These are phyloP conservation scores for Coronaproctus castanopsis DNA, from an alignment of 2,888 invertebrate species.

Conservation along the genomic window DNA sequence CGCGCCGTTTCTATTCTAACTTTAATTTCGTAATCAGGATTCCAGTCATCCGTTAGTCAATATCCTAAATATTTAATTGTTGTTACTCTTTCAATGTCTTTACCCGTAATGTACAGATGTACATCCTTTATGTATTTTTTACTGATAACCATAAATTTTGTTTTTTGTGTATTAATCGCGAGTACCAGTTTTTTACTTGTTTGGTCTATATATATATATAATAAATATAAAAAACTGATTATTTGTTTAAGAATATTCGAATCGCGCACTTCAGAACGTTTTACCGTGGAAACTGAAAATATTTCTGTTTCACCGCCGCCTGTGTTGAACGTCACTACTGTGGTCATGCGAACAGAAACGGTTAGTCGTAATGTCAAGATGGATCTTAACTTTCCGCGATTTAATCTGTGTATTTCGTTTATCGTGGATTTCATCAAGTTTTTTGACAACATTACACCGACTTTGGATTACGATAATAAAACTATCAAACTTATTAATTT, in stretches of 20 bases:
- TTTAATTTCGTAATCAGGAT: too few species aligned
- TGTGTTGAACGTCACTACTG: constrained; percentile 25
- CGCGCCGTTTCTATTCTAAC: too few species aligned
- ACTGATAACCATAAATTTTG: too few species aligned
- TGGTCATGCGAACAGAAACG: not conserved
- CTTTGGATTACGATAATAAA: not conserved
- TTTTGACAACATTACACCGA: constrained; percentile 26
- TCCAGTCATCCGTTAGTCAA: too few species aligned
- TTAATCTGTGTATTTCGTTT: constrained; percentile 55
- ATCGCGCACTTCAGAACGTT: constrained; percentile 1
- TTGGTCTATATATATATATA: too few species aligned
- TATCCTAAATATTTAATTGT: too few species aligned
- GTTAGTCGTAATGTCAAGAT: not conserved
- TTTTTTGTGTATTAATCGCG: too few species aligned
- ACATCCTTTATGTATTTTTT: too few species aligned
- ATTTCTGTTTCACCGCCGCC: constrained; percentile 47
- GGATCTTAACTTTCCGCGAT: constrained; percentile 40
- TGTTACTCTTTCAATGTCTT: too few species aligned
- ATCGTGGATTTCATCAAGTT: constrained; percentile 37
- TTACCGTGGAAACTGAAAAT: constrained; percentile 14
- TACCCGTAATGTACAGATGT: too few species aligned
- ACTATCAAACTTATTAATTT: not conserved
- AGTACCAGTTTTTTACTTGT: too few species aligned
- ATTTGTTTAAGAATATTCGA: constrained; percentile 5
- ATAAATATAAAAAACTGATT: too few species aligned